Base-by-base conservation (phyloP, 2,113 vertebrate genomes). In the Ailuropoda melanoleuca region DNA sequence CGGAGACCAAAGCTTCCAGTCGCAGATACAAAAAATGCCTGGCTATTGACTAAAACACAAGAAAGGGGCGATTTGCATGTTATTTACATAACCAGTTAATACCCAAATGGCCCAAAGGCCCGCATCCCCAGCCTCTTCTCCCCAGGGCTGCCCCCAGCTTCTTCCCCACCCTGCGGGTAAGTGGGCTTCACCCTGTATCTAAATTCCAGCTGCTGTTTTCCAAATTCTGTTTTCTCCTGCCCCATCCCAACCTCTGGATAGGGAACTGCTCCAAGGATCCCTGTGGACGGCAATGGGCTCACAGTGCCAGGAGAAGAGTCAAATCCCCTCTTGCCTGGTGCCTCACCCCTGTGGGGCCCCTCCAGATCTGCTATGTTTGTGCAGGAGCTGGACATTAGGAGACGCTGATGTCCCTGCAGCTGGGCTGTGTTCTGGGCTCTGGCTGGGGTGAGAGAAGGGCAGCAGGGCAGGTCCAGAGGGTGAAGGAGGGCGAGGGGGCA, bases 21-120 rank as follows among this genome's bases (percentile, higher is more conserved):
- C 90, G 77, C 37, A 95, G 72, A 93, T 89, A 43, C n/a, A 86
- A 97, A 91, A 98, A 96, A 98, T 86, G 88, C 53, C 75, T 17
- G 15, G 58, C 94, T 88, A 86, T 93, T 96, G 96, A 96, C 68
- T 56, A 5, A 93, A 53, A 66, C 85, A 95, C 96, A 77, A 81
- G 48, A 75, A 95, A 9, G 53, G 81, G 68, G 6, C 39, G 10
- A 93, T 93, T 85, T 95, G 94, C 97, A 83, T 93, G 60, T 46
- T 53, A 88, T 97, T 97, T 97, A 80, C 96, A 97, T 96, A 95
- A 90, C 75, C 58, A 39, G 43, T 80, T 70, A 56, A 11, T 56
- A 50, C 56, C 39, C 7, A 8, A 19, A 64, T 1, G 48, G 50
- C 24, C 37, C 0, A 34, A 19, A 26, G 2, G 12, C 3, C 23